Conservation (phyloP, 2,888 invertebrate species). For the Himalopsyche kuldschensis region DNA sequence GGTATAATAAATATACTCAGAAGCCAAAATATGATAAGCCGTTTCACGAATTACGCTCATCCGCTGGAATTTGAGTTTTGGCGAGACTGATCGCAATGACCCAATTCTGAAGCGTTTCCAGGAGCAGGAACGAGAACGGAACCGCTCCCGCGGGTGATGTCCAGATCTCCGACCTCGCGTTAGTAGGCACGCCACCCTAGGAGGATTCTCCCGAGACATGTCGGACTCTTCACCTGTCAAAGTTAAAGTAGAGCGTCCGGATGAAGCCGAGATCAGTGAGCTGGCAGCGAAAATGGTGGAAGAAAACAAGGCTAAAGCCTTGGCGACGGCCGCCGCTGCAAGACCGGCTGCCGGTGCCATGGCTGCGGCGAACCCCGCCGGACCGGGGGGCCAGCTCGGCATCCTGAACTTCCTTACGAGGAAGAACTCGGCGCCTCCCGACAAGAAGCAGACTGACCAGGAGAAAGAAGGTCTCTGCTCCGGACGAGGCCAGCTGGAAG, state of each 20-base stretch:
- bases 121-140: background rate
- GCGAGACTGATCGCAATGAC: background rate
- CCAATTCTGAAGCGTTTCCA: background rate
- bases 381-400: constrained; percentile 57
- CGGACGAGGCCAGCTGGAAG: constrained; percentile 75
- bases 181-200: constrained; percentile 47
- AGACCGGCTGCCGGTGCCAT: constrained; percentile 53
- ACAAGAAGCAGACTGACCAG: constrained; percentile 42
- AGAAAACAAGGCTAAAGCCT: constrained; percentile 63
- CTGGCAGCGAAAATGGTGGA: constrained; percentile 86
- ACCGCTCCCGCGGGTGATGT: background rate
- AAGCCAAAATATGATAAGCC: background rate
- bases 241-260: constrained; percentile 75
- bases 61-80: background rate
- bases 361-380: constrained; percentile 46
- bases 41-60: background rate
- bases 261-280: constrained; percentile 86
- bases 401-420: constrained; percentile 66
- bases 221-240: constrained; percentile 47
- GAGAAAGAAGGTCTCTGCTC: constrained; percentile 53
- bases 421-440: constrained; percentile 45
- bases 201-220: constrained; percentile 18
- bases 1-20: constrained; percentile 1
- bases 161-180: background rate
- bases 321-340: constrained; percentile 52